These are phyloP conservation scores for Taenioides sp. DNA, from an alignment of 2,797 vertebrate species.

Conservation along the genomic window DNA sequence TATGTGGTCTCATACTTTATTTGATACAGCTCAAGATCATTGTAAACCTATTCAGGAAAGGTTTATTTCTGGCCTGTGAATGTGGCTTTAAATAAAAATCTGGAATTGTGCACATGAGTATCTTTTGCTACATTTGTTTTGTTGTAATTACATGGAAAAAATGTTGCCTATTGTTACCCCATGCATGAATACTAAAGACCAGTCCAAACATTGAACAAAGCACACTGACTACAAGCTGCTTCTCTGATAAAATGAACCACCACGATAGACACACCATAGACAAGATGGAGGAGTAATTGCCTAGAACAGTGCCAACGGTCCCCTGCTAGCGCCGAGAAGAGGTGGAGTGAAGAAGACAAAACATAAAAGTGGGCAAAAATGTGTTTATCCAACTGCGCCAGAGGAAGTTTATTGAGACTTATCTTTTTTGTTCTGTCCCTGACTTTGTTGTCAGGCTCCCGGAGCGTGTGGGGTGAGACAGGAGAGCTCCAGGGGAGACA, in stretches of 20 bases:
- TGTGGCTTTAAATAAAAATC: too few relatives aligned
- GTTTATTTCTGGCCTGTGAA: too few relatives aligned
- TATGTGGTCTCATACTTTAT: too few relatives aligned
- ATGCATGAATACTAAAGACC: conserved; percentile 11
- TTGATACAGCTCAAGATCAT: too few relatives aligned
- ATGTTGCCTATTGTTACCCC: neutral
- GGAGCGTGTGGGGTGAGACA: conserved; percentile 58
- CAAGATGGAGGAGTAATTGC: conserved; percentile 55
- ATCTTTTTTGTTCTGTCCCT: conserved; percentile 15
- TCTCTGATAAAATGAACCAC: conserved; percentile 31
- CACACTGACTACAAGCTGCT: conserved; percentile 16
- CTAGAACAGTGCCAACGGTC: conserved; percentile 44
- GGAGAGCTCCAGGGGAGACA: conserved; percentile 60
- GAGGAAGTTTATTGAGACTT: conserved; percentile 45
- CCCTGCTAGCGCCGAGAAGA: conserved; percentile 31
- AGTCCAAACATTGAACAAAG: conserved; percentile 6
- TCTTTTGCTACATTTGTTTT: neutral
- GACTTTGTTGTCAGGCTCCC: conserved; percentile 52
- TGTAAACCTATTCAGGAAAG: too few relatives aligned
- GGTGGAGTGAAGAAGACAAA: conserved; percentile 27
- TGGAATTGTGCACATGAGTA: neutral
- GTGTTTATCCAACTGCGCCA: conserved; percentile 55
- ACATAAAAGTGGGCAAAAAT: conserved; percentile 30
- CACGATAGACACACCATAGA: conserved; percentile 40
- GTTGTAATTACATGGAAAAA: neutral